phyloP scores from a whole-genome alignment of 2,888 invertebrate genomes.

The Pristionchus maxplancki region DNA sequence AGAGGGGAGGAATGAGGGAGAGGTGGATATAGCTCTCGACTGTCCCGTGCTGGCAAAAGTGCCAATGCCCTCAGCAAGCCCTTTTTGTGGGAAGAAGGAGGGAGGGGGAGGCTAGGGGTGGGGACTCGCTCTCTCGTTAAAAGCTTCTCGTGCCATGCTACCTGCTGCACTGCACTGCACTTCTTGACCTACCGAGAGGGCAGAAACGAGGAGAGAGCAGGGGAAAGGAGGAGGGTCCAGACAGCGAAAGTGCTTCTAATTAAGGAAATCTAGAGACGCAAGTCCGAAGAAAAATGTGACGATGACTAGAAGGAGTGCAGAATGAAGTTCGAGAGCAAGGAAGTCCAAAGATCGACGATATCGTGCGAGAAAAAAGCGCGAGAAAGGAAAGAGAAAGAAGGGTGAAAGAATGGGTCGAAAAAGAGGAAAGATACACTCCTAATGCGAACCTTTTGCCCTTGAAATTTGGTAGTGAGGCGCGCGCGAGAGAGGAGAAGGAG shows the following conservation, averaged over 20 bases:
- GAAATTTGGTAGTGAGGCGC: slow-evolving; percentile 26
- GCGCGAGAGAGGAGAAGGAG: background rate
- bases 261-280: background rate
- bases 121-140: slow-evolving; percentile 32
- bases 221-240: background rate
- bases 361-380: background rate
- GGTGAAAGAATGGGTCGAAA: slow-evolving; percentile 41
- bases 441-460: slow-evolving; percentile 50
- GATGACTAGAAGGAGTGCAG: background rate
- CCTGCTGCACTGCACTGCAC: slow-evolving; percentile 3
- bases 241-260: background rate
- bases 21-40: background rate
- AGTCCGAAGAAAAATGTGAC: background rate
- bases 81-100: slow-evolving; percentile 32
- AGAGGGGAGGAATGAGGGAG: background rate
- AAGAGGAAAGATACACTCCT: slow-evolving; percentile 48
- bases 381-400: background rate
- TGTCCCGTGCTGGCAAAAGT: slow-evolving; percentile 30
- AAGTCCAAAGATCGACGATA: background rate
- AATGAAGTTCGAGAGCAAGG: background rate
- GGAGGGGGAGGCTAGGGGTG: slow-evolving; percentile 9
- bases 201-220: background rate
- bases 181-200: slow-evolving; percentile 21
- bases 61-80: slow-evolving; percentile 16
- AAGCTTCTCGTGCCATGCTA: background rate